phyloP scores from a whole-genome alignment of 37 sponge, comb jelly and placozoan species.

The Sycon ciliatum region DNA sequence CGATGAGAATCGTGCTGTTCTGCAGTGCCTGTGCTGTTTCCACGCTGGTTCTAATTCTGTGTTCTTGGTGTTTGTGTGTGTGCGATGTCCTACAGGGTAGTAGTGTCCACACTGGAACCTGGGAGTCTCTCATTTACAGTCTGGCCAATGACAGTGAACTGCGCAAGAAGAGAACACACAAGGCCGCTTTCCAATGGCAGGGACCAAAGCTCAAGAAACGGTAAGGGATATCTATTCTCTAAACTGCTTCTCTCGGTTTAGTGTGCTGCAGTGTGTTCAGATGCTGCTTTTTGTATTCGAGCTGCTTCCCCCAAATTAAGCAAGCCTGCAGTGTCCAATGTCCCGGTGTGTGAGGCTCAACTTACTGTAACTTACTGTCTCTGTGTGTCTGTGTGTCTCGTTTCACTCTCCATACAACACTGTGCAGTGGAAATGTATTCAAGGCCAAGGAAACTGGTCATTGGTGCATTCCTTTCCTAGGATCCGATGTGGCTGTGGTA shows the following conservation, averaged over 20 bases:
- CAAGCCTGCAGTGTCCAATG: too few relatives aligned
- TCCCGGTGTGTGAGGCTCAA: too few relatives aligned
- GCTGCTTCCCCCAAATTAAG: too few relatives aligned
- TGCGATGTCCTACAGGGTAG: background rate
- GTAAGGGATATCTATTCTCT: constrained; percentile 22
- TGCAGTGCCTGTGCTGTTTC: too few relatives aligned
- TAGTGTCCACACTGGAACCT: constrained; percentile 59
- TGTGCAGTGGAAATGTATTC: constrained; percentile 32
- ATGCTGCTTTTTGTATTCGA: too few relatives aligned
- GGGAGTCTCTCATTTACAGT: constrained; percentile 61
- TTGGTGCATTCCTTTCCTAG: constrained; percentile 49
- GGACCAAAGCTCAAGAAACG: background rate
- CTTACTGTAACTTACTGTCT: too few relatives aligned
- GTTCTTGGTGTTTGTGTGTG: background rate
- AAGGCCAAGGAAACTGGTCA: constrained; percentile 24
- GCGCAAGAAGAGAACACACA: too few relatives aligned
- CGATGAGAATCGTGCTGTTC: too few relatives aligned
- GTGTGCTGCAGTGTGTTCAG: background rate
- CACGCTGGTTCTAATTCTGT: background rate
- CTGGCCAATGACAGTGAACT: constrained; percentile 29
- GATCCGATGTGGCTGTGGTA: constrained; percentile 52
- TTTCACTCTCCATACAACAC: background rate
- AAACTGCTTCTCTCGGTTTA: constrained; percentile 5
- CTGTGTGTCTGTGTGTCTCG: too few relatives aligned
- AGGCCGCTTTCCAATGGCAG: too few relatives aligned